Evolutionary conservation across 2,888 invertebrate species (phyloP), one percentile per base, ranked within the genome.

Genomic region (Schizotus pectinicornis): DNA sequence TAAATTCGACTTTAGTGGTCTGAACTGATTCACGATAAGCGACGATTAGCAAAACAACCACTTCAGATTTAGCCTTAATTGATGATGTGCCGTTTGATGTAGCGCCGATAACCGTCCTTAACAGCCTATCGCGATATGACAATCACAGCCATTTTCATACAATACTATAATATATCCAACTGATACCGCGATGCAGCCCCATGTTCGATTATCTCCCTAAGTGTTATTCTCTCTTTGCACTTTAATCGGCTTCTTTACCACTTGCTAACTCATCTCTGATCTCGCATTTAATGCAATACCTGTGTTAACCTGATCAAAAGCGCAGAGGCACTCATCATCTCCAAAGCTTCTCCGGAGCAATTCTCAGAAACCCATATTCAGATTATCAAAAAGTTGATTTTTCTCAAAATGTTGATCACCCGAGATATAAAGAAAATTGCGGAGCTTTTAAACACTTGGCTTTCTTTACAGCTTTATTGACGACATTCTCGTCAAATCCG

Each of bases 21-120:
- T 53, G 48, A 60, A 60, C 57, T 63, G 57, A 63, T 65, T 58
- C 52, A 50, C 56, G 65, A 65, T 65, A 65, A 65, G 48, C 50
- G 50, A 59, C 56, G 63, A 65, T 65, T 63, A 65, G 62, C 60
- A 38, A 59, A 61, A 59, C 56, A 61, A 54, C 59, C 59, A 63
- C 63, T 62, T 42, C 42, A 63, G 50, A 53, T 56, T 61, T 49
- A 53, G 51, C 51, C 55, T 63, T 61, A 63, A 63, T 63, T 62
- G 53, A 30, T 31, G 43, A 50, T 46, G 13, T 50, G 37, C 36
- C 52, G 22, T 59, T 56, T 52, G 59, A 60, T 48, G 43, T 59
- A 41, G 8, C 14, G 43, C 56, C 51, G 59, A 48, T 59, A 59
- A 59, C 56, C 51, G 47, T 11, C 36, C 47, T 41, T 59, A 54